These are phyloP conservation scores for Battus philenor DNA, from an alignment of 1,140 invertebrate species.

Conservation along the genomic window DNA sequence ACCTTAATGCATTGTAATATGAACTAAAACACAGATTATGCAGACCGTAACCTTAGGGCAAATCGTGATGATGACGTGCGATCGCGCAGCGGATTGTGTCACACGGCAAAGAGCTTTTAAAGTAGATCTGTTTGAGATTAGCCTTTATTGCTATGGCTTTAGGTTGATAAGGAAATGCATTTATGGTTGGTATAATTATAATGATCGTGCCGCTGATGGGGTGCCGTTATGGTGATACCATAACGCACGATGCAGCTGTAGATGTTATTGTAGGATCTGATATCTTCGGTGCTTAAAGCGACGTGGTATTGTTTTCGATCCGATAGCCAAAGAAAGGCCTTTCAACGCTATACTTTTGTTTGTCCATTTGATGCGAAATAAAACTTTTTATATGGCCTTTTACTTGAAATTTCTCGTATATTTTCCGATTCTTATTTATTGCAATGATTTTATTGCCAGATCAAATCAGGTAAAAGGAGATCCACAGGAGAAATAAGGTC, in stretches of 20 bases:
- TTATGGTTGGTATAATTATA: slow-evolving; percentile 15
- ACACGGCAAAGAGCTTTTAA: slow-evolving; percentile 2
- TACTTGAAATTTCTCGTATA: no score
- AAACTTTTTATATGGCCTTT: no score
- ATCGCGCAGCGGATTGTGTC: slow-evolving; percentile 23
- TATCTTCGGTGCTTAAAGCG: background rate
- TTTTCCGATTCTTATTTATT: no score
- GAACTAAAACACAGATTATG: slow-evolving; percentile 1
- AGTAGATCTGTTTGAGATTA: slow-evolving; percentile 1
- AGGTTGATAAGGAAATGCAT: background rate
- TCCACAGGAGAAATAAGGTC: no score
- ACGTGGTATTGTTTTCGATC: slow-evolving; percentile 3
- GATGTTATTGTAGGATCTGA: slow-evolving; percentile 12
- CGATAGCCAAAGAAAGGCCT: slow-evolving; percentile 2
- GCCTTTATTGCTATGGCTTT: background rate
- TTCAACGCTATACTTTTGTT: slow-evolving; percentile 1
- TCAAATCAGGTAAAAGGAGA: no score
- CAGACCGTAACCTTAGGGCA: slow-evolving; percentile 26
- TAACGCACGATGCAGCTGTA: slow-evolving; percentile 14
- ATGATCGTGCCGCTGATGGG: slow-evolving; percentile 16
- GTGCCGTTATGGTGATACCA: slow-evolving; percentile 19
- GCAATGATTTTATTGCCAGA: no score
- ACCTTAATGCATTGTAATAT: slow-evolving; percentile 20
- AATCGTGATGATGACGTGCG: slow-evolving; percentile 38
- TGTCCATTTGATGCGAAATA: no score